phyloP scores from a whole-genome alignment of 2,797 vertebrate species.

The Crenuchus spilurus region DNA sequence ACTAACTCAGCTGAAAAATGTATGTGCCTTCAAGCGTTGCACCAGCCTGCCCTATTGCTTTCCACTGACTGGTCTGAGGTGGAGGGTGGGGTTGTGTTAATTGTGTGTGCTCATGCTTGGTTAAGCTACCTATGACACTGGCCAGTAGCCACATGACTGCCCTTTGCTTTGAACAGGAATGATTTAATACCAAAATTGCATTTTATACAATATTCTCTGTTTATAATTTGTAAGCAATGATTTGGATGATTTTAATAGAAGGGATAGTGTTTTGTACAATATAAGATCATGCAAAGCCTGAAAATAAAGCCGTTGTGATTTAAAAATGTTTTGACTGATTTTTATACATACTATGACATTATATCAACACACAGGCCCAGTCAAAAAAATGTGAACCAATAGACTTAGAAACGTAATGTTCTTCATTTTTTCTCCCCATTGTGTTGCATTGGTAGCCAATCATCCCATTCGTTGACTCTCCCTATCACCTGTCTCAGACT shows the following conservation, averaged over 20 bases:
- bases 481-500: too few species aligned
- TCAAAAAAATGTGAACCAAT: too few species aligned
- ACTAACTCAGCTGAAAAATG: not conserved
- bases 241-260: constrained; percentile 20
- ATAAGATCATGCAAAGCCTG: constrained; percentile 33
- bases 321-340: not conserved
- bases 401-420: too few species aligned
- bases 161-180: not conserved
- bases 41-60: constrained; percentile 56
- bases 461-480: too few species aligned
- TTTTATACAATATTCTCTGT: constrained; percentile 1
- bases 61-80: constrained; percentile 62
- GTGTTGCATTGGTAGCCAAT: too few species aligned
- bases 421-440: too few species aligned
- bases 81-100: constrained; percentile 37
- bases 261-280: constrained; percentile 36
- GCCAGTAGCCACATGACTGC: not conserved
- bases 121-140: not conserved
- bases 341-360: too few species aligned
- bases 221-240: constrained; percentile 24
- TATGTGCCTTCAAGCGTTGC: not conserved
- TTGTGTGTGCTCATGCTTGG: not conserved
- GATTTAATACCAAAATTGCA: not conserved
- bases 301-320: constrained; percentile 51
- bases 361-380: too few species aligned